These are phyloP conservation scores for Nothoprocta pentlandii DNA, from an alignment of 2,113 vertebrate species.

Conservation along the genomic window DNA sequence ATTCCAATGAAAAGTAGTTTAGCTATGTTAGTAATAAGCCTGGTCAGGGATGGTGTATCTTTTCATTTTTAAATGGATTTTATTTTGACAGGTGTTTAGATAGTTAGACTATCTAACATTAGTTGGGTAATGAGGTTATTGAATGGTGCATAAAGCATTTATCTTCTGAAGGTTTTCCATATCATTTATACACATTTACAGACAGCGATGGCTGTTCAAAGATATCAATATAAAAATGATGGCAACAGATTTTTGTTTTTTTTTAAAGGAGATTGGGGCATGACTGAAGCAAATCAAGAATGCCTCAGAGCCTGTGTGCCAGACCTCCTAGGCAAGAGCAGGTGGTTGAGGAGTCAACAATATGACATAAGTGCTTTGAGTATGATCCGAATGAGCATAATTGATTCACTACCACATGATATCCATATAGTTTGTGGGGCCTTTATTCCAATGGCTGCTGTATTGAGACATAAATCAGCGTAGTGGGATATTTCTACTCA, in stretches of 20 bases:
- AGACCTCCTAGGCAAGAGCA: constrained; percentile 63
- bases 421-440: background rate
- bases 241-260: background rate
- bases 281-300: constrained; percentile 69
- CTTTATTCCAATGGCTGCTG: background rate
- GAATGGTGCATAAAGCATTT: background rate
- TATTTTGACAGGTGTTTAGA: constrained; percentile 20
- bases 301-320: constrained; percentile 30
- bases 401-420: constrained; percentile 47
- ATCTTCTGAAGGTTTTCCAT: background rate
- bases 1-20: background rate
- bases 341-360: constrained; percentile 65
- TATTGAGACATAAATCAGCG: constrained; percentile 36
- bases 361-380: constrained; percentile 52
- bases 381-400: constrained; percentile 45
- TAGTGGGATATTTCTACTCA: background rate
- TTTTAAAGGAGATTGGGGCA: constrained; percentile 2
- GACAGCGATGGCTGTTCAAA: background rate
- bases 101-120: background rate
- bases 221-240: constrained; percentile 20
- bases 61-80: constrained; percentile 32
- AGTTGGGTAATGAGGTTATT: too few relatives aligned
- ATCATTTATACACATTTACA: background rate
- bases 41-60: background rate
- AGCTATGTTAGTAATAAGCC: background rate